Conservation (phyloP, 2,113 vertebrate genomes). For the Grammomys dolichurus region DNA sequence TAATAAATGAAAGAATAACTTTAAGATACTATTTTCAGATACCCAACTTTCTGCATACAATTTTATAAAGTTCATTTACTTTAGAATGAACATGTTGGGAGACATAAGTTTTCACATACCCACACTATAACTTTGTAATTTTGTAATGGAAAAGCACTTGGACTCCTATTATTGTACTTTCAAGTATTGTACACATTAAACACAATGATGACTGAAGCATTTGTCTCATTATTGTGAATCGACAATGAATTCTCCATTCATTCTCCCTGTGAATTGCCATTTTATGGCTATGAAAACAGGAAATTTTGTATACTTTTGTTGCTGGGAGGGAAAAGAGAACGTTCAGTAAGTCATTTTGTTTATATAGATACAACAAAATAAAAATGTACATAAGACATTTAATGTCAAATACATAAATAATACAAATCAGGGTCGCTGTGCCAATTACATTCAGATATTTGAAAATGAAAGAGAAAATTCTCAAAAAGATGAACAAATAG, state of each 20-base stretch:
- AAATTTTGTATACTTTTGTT: neutral
- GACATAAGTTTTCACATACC: no score
- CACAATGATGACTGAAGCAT: neutral
- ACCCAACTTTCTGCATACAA: neutral
- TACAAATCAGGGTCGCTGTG: neutral
- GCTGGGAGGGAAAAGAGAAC: neutral
- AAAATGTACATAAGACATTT: neutral
- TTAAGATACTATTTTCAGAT: neutral
- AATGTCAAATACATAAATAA: neutral
- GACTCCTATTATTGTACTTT: neutral
- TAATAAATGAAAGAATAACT: neutral
- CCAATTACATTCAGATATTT: neutral
- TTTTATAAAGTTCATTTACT: neutral
- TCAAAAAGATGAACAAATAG: neutral
- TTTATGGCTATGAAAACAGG: neutral
- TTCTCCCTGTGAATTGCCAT: neutral
- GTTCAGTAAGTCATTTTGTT: neutral
- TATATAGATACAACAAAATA: neutral
- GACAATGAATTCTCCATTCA: neutral
- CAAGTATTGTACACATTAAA: neutral
- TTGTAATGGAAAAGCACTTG: neutral
- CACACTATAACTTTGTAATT: neutral
- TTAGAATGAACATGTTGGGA: neutral
- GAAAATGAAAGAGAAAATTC: neutral
- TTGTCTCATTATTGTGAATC: neutral